These are phyloP conservation scores for Montipora cactus DNA, from an alignment of 64 coral and sea anemone genomes.

Conservation along the genomic window DNA sequence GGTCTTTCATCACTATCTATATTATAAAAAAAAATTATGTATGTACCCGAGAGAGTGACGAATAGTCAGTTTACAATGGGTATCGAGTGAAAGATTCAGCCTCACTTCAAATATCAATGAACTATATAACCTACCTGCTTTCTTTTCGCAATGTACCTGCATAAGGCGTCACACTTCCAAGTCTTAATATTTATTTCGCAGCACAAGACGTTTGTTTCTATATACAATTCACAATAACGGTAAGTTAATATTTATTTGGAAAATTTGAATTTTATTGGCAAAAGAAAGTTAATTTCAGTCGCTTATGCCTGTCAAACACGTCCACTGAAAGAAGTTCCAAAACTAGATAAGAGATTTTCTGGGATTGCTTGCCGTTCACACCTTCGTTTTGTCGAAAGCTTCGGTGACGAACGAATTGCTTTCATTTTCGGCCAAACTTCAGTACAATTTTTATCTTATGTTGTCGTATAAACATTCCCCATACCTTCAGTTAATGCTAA, in stretches of 20 bases:
- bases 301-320: neutral
- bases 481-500: no score
- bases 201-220: neutral
- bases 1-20: no score
- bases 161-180: neutral
- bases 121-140: conserved; percentile 22
- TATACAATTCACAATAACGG: neutral
- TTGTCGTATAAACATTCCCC: no score
- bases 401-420: neutral
- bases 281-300: neutral
- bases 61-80: no score
- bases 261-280: neutral
- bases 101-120: conserved; percentile 41
- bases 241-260: neutral
- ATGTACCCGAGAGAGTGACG: no score
- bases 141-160: neutral
- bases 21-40: no score
- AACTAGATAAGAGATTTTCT: no score
- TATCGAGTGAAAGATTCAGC: neutral
- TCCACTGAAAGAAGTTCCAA: neutral
- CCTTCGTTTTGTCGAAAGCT: no score
- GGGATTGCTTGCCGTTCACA: no score
- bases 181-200: neutral
- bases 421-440: neutral
- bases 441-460: no score